These are phyloP conservation scores for Norana najaformis DNA, from an alignment of 2,888 invertebrate species.

Conservation along the genomic window DNA sequence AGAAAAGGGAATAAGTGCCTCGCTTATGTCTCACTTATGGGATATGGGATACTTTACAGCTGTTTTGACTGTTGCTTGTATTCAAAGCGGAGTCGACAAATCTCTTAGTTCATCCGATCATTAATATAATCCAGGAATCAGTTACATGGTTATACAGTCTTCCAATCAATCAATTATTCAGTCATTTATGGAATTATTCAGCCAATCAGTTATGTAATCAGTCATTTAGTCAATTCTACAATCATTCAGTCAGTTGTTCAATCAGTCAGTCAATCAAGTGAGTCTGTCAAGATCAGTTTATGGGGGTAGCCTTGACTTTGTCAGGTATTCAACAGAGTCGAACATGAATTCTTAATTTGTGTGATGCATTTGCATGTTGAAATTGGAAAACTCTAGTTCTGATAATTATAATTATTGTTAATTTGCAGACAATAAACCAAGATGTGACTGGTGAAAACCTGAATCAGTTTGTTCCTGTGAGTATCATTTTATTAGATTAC, in stretches of 20 bases:
- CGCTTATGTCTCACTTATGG: no score
- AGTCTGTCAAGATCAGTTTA: no score
- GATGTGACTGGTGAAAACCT: conserved; percentile 3
- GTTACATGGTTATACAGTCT: not conserved
- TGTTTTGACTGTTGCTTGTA: not conserved
- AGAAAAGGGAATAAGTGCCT: no score
- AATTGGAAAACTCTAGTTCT: not conserved
- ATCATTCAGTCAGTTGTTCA: no score
- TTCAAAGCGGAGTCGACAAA: not conserved
- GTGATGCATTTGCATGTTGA: no score
- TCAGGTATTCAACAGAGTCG: no score
- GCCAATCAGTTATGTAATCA: not conserved
- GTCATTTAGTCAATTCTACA: not conserved
- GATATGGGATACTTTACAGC: no score
- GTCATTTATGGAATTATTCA: no score
- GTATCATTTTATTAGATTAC: not conserved
- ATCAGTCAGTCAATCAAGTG: no score
- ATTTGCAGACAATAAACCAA: conserved; percentile 18
- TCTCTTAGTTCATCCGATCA: not conserved
- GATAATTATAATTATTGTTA: not conserved
- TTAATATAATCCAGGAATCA: not conserved
- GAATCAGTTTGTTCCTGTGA: conserved; percentile 15
- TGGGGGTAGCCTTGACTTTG: no score
- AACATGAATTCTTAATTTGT: no score
- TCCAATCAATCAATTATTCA: not conserved